A percentile compares a stretch with the other conserved stretches of the same genome.
phyloP scores from a whole-genome alignment of 2,113 vertebrate species.

The Mobula birostris region DNA sequence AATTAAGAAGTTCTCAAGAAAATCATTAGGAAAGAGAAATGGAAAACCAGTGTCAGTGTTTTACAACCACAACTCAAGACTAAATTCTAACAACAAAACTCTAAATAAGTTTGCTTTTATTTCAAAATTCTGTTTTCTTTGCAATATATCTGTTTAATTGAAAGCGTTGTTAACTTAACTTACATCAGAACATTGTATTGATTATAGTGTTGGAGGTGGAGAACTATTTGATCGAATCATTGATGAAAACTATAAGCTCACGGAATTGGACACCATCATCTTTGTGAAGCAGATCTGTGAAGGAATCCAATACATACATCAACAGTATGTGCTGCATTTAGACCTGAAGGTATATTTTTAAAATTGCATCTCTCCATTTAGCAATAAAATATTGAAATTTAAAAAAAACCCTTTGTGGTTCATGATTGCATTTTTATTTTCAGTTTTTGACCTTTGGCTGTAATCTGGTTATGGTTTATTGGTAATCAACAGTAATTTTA shows the following conservation, averaged over 20 bases:
- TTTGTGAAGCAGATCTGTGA: constrained; percentile 88
- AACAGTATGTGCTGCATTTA: constrained; percentile 82
- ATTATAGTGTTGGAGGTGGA: constrained; percentile 77
- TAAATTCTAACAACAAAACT: background rate
- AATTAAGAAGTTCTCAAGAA: background rate
- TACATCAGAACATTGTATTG: background rate
- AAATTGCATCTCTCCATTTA: background rate
- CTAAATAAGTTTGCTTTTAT: no score
- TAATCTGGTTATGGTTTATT: background rate
- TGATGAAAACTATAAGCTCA: constrained; percentile 79
- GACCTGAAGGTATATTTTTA: constrained; percentile 76
- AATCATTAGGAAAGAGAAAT: background rate
- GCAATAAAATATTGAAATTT: background rate
- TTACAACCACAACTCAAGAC: background rate
- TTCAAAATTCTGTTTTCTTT: no score
- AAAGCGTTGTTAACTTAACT: background rate
- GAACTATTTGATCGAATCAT: constrained; percentile 92
- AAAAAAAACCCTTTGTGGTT: background rate
- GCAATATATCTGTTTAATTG: background rate
- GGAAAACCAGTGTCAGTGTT: background rate
- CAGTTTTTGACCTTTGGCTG: background rate
- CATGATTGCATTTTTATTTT: background rate
- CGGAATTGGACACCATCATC: constrained; percentile 70
- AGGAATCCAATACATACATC: constrained; percentile 77
- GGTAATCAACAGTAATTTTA: no score